Evolutionary conservation across 2,797 vertebrate genomes (phyloP), one percentile per base, ranked within the genome.

Genomic region (Anguilla marmorata): DNA sequence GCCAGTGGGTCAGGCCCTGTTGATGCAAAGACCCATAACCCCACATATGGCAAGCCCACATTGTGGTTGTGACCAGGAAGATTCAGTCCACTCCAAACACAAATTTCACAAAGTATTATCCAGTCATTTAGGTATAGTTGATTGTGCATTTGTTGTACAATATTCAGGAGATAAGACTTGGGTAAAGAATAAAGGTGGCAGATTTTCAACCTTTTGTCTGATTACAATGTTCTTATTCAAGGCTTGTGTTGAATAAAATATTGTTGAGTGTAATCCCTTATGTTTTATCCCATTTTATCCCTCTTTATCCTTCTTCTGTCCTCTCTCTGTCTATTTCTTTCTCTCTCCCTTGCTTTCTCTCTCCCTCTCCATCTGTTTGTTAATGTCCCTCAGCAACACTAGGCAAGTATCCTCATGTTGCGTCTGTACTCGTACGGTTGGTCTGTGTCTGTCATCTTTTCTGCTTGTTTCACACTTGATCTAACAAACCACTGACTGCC

Each of bases 371-470:
- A 14, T 85, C 14, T 89, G 16, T 96, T 97, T 94, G 91, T 93
- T 94, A 96, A 96, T 95, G 95, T 94, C 93, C 90, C 88, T n/a
- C 91, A 97, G 91, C 92, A 93, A 95, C 96, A 89, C 96, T 97
- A 96, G 98, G 98, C 96, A 98, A 99, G 97, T 98, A 98, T 94
- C 95, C 94, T 90, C 90, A 96, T 52, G 93, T 95, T 96, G 93
- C 96, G 93, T 90, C 89, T 95, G 95, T 96, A 93, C 94, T 95
- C 94, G 90, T 94, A 85, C 95, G 93, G 30, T 84, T 72, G 45
- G 66, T 45, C 30, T 89, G 7, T 89, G 11, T 90, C 84, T 52
- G 85, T 27, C 86, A 21, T 88, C 6, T 69, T 76, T 45, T 80
- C 60, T 19, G 58, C 84, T 88, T 88, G 52, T 45, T 76, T 85